Evolutionary conservation across 2,888 invertebrate genomes (phyloP), one percentile per base, ranked within the genome.

Genomic region (Subacronicta megacephala): DNA sequence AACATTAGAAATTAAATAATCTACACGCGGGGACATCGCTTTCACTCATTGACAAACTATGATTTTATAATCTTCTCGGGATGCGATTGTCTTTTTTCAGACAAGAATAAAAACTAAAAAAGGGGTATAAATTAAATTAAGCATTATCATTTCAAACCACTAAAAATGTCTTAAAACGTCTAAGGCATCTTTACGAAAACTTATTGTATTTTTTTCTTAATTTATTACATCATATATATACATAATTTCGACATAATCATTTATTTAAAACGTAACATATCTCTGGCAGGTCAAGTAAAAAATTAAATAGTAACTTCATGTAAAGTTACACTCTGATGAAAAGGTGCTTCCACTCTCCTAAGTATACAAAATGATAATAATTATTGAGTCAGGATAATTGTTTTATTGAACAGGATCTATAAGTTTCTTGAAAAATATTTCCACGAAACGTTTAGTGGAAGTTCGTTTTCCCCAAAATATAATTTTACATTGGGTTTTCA

Each of bases 151-250:
- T 81, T 78, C 77, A 78, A 87, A 84, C 78, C 78, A 85, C 82
- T 83, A 84, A 71, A 66, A 85, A 83, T 85, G 82, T 89, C 89
- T 88, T 90, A 90, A 88, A 90, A 89, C 82, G 80, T 90, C 90
- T 92, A 92, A 91, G 90, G 92, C 91, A 90, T 88, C 85, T 84
- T 90, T 90, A 91, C 89, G 90, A 92, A 92, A 93, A 92, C 91
- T 91, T 92, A 92, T 84, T 90, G 89, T 91, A 90, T 89, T 90
- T 91, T n/a, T 89, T 89, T 91, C 90, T 90, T 90, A 92, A 90
- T 92, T 91, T 91, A 93, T 92, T 92, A 92, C 88, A 90, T 90
- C 90, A 90, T 92, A 92, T 92, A 92, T 92, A 93, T 93, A 93
- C 92, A 93, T 92, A 93, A 92, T 92, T 92, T 93, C 86, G 90